Evolutionary conservation across 1,140 invertebrate genomes (phyloP).

Genomic region (Goniozus legneri): DNA sequence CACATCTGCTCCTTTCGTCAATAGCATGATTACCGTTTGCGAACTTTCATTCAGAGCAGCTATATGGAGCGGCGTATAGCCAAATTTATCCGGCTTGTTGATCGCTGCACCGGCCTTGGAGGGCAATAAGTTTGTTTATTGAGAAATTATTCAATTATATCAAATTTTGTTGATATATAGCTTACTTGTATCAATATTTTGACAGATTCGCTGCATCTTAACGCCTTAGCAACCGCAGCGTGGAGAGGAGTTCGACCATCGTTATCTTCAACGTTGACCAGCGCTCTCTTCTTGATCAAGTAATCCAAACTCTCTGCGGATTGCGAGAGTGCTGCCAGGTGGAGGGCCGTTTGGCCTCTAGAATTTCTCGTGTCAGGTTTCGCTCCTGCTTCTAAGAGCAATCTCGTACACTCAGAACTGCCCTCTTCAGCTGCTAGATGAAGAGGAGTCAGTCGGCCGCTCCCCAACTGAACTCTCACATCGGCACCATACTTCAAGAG

Average conservation of each 20-base stretch:
- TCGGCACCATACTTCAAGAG: conserved; percentile 71
- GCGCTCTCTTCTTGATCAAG: conserved; percentile 61
- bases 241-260: conserved; percentile 77
- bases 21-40: conserved; percentile 68
- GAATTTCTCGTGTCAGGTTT: conserved; percentile 64
- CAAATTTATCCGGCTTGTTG: conserved; percentile 74
- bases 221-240: conserved; percentile 72
- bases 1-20: conserved; percentile 77
- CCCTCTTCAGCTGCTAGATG: conserved; percentile 82
- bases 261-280: conserved; percentile 62
- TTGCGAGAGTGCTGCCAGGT: conserved; percentile 73
- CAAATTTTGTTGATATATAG: conserved; percentile 6
- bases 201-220: conserved; percentile 68
- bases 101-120: conserved; percentile 68
- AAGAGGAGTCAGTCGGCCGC: conserved; percentile 67
- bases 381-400: conserved; percentile 72
- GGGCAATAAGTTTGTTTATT: not conserved
- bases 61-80: conserved; percentile 76
- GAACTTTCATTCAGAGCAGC: conserved; percentile 82
- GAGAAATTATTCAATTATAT: conserved; percentile 1
- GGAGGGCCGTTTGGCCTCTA: conserved; percentile 72
- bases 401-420: conserved; percentile 64
- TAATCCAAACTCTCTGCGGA: conserved; percentile 69
- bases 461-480: conserved; percentile 68
- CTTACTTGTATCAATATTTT: conserved; percentile 54